Evolutionary conservation across 1,140 invertebrate species (phyloP), one percentile per base, ranked within the genome.

Genomic region (Spodoptera litura): DNA sequence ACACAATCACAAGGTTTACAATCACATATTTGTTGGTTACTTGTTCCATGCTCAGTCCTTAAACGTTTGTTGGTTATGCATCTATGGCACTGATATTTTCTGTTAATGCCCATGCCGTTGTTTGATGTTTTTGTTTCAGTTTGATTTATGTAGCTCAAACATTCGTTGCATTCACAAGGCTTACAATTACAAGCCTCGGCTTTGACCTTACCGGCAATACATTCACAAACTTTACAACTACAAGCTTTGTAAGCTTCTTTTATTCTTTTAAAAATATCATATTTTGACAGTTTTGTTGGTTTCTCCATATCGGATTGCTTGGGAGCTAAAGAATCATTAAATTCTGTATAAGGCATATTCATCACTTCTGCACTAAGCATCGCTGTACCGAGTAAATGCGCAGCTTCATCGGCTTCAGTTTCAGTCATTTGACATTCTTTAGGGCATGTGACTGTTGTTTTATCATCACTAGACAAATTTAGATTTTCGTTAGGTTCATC

Each of bases 181-280:
- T 87, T 81, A 80, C 88, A 89, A 13, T 87, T 81, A 44, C 87
- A 90, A 11, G 53, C 13, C 35, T 84, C 72, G 49, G 81, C 85
- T 52, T 35, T 52, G 15, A 52, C 15, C 58, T 78, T 88, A 0
- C 81, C 80, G n/a, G 78, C 62, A 56, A 92, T 81, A 68, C 92
- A 94, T 74, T 92, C 88, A 55, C 92, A 93, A 13, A 91, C 85
- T 84, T 90, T 92, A 58, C 91, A 94, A 64, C 86, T 91, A 53
- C 92, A 94, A 2, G 89, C 89, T 31, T 88, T 85, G 38, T 90
- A 94, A 56, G 85, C 84, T 78, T 91, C 90, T 78, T 89, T 87
- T 59, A 93, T 80, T 80, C 76, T 85, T 56, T 83, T 85, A 15
- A 89, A 79, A 55, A 93, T 87, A 66, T 92, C 85, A 53, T 78